Evolutionary conservation across 2,797 vertebrate species (phyloP), one percentile per base, ranked within the genome.

Genomic region (Holocentrus rufus): DNA sequence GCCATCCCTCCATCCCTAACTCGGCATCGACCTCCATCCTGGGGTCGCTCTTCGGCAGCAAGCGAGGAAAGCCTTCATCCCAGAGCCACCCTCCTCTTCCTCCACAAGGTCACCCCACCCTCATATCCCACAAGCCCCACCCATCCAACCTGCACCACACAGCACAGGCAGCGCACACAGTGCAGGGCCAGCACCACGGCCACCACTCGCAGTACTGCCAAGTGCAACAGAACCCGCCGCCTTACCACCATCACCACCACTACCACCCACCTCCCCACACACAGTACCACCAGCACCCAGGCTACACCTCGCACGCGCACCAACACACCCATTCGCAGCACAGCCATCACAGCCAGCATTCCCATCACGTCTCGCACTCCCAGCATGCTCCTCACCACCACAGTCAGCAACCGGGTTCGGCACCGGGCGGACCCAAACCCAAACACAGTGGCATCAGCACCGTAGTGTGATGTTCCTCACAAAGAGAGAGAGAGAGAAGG

Each of bases 371-470:
- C 20, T 85, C 81, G 0, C 95, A 95, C 84, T 89, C 93, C 87
- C 95, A 94, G 2, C 93, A 92, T 20, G 92, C 93, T 1, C 86
- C 92, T 0, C 91, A 91, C 83, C 93, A 92, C 84, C 93, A 93
- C 85, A 82, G 84, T 74, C 92, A 95, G 17, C 94, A 94, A 60
- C 91, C 93, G 60, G 89, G 92, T 58, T 65, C 91, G 62, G 90
- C 85, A 1, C 92, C 95, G 31, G 78, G 95, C 80, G 93, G 94
- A 90, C 89, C 94, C 88, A 98, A 98, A 93, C 91, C 94, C 87
- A 98, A 98, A 91, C 96, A 97, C 93, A 98, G 97, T 50, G 97
- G 96, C 88, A 98, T 99, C 94, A 98, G 97, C 95, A 99, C 97
- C 80, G 93, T 98, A 90, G 97, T 98, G 93, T 98, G 96, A 93